Evolutionary conservation across 2,113 vertebrate genomes (phyloP), one percentile per base, ranked within the genome.

Genomic region (Sturnira hondurensis): DNA sequence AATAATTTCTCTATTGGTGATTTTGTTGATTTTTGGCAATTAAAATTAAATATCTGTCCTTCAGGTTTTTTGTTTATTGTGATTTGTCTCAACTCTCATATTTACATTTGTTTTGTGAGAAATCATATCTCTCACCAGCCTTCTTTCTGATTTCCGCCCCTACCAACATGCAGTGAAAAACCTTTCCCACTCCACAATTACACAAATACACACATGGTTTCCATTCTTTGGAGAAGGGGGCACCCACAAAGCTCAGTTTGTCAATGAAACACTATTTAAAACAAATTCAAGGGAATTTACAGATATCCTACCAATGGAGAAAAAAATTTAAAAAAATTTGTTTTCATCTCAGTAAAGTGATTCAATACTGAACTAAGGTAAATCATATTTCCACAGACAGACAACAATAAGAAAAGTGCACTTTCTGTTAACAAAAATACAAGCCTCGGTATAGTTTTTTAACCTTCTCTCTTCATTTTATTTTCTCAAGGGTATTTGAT

Each of bases 211-310:
- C 33, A 52, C 15, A 36, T 38, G 43, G 17, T 36, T 96, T 96
- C 43, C 67, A 77, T 85, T 94, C 67, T 54, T 61, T 36, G 7
- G 71, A 12, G 54, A 10, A 80, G 68, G 50, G 58, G 45, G 43
- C 8, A 8, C 61, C 56, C 77, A 71, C 73, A 85, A 12, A 77
- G 15, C 86, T 91, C 70, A 41, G 22, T 56, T 93, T 97, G 67
- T 83, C 92, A 91, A 84, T 33, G 17, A 77, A 65, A 95, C 95
- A 43, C 3, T 94, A 73, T 73, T 91, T 78, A 67, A 92, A 94
- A 19, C 45, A 54, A 86, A 80, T 71, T 20, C n/a, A 33, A 58
- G 20, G 20, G 43, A 74, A 84, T 52, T 91, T 94, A 52, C 20
- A 93, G 67, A 43, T 86, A 73, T 22, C 17, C 38, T 22, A 38